A percentile compares a stretch with the other conserved stretches of the same genome.
phyloP scores from a whole-genome alignment of 2,113 vertebrate genomes.

The Meles meles region DNA sequence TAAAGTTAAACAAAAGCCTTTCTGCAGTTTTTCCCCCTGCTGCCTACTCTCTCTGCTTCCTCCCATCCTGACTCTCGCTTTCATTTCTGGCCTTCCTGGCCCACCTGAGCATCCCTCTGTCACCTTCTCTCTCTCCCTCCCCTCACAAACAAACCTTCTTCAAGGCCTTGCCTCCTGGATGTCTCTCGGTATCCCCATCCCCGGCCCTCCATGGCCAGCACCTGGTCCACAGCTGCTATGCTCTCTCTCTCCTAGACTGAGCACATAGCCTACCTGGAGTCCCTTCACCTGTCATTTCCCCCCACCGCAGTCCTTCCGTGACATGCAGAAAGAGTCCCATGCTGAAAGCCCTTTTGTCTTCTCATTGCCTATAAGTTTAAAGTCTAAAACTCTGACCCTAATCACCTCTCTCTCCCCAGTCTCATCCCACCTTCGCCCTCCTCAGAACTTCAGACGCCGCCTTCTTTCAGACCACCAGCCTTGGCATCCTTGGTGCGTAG shows the following conservation, averaged over 20 bases:
- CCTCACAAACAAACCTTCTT: neutral
- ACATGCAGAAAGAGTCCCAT: neutral
- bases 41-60: neutral
- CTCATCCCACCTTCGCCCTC: neutral
- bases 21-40: neutral
- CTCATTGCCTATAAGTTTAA: neutral
- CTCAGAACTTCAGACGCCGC: neutral
- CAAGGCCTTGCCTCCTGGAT: neutral
- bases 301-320: neutral
- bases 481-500: rapidly evolving
- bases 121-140: neutral
- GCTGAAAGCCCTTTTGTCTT: neutral
- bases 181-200: neutral
- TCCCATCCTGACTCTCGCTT: neutral
- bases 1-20: neutral
- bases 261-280: neutral
- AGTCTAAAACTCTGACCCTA: neutral
- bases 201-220: neutral
- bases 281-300: neutral
- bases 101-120: neutral
- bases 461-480: neutral
- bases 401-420: neutral
- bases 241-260: neutral
- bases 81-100: neutral
- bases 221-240: neutral